Percentiles rank a stretch among this genome's conserved stretches.
phyloP scores from a whole-genome alignment of 1,140 invertebrate species.

The Teleopsis dalmanni region DNA sequence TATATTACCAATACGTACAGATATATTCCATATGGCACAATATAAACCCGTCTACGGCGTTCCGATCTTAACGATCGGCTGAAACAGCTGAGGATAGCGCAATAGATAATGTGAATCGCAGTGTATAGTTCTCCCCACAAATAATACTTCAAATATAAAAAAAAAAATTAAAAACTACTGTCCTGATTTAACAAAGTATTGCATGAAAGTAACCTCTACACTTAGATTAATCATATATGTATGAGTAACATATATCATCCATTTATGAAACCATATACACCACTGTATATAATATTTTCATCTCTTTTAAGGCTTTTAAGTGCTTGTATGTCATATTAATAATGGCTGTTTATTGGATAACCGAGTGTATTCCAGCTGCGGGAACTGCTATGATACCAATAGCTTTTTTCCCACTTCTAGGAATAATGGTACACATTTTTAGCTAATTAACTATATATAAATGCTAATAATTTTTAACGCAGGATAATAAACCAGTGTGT shows the following conservation, averaged over 20 bases:
- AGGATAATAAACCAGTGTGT: constrained; percentile 6
- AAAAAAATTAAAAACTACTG: neutral
- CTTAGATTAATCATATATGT: too few relatives aligned
- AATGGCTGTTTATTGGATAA: constrained; percentile 75
- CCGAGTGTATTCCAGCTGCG: constrained; percentile 65
- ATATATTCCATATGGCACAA: too few relatives aligned
- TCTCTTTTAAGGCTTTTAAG: constrained; percentile 12
- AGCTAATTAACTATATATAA: neutral
- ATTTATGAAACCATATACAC: too few relatives aligned
- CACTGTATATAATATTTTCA: too few relatives aligned
- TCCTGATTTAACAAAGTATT: neutral
- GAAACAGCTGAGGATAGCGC: too few relatives aligned
- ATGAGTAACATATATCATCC: too few relatives aligned
- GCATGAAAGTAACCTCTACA: neutral
- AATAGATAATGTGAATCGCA: too few relatives aligned
- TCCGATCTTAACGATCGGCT: too few relatives aligned
- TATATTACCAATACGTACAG: too few relatives aligned
- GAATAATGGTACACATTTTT: constrained; percentile 45
- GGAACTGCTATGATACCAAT: constrained; percentile 72
- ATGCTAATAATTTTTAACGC: constrained; percentile 3
- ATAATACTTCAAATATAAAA: neutral
- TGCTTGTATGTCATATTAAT: constrained; percentile 68
- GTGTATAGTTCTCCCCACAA: too few relatives aligned
- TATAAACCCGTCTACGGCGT: too few relatives aligned
- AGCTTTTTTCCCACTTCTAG: constrained; percentile 66